Evolutionary conservation across 2,113 vertebrate genomes (phyloP).

Genomic region (Panthera uncia): DNA sequence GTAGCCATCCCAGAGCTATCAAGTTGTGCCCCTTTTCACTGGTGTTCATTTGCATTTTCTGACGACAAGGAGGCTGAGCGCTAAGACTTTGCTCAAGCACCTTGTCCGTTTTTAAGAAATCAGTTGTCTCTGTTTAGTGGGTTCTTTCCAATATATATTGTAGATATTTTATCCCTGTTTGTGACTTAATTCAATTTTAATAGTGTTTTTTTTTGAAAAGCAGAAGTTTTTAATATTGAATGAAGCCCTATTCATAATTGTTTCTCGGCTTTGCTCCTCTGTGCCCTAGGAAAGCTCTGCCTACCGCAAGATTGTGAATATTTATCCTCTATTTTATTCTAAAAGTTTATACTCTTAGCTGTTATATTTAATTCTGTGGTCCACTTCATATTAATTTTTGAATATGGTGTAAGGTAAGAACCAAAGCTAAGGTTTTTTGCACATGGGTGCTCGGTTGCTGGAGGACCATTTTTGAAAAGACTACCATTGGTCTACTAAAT

Average conservation of each 20-base stretch:
- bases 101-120: background rate
- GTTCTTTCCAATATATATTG: background rate
- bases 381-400: background rate
- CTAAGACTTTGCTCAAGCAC: accelerated
- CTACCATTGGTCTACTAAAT: background rate
- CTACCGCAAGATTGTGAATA: background rate
- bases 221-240: background rate
- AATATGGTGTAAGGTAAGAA: background rate
- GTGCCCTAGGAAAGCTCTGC: background rate
- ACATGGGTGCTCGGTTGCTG: background rate
- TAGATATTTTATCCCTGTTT: background rate
- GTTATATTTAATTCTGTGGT: background rate
- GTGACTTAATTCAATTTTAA: background rate
- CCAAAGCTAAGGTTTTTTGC: background rate
- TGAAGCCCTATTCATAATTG: background rate
- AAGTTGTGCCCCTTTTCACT: accelerated
- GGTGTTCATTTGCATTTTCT: background rate
- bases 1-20: too few relatives aligned
- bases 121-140: background rate
- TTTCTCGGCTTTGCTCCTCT: background rate
- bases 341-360: background rate
- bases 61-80: background rate
- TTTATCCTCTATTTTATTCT: background rate
- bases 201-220: background rate
- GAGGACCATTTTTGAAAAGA: background rate